phyloP scores from a whole-genome alignment of 2,113 vertebrate species.

The Melanostigma gelatinosum region DNA sequence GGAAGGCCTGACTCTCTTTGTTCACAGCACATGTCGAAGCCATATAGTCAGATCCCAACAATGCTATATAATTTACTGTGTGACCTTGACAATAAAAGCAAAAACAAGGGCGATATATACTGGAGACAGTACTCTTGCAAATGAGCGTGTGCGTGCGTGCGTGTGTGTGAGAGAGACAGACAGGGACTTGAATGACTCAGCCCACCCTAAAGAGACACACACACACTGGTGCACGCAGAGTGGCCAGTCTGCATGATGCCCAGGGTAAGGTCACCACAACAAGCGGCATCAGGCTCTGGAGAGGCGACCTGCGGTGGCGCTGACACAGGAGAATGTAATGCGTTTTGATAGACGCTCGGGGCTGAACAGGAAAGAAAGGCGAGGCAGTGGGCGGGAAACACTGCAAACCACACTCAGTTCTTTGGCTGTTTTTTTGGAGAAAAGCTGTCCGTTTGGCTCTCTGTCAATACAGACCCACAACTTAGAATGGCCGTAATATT shows the following conservation, averaged over 20 bases:
- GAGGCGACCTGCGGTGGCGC: background rate
- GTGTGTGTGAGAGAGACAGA: background rate
- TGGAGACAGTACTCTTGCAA: background rate
- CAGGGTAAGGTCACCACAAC: conserved; percentile 34
- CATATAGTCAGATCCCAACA: too few species aligned
- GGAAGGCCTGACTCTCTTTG: too few species aligned
- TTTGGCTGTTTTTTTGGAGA: conserved; percentile 23
- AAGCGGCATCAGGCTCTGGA: conserved; percentile 11
- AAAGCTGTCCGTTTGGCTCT: conserved; percentile 39
- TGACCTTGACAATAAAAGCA: conserved; percentile 8
- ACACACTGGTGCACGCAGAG: conserved; percentile 1
- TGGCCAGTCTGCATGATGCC: conserved; percentile 2
- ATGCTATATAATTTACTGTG: background rate
- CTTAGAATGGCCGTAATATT: background rate
- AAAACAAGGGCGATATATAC: background rate
- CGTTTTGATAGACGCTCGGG: conserved; percentile 49
- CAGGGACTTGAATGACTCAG: conserved; percentile 9
- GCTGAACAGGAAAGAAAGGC: conserved; percentile 27
- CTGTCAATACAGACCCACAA: conserved; percentile 3
- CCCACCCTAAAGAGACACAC: conserved; percentile 8
- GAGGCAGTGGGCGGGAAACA: conserved; percentile 10
- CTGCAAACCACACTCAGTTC: conserved; percentile 10
- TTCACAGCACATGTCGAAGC: too few species aligned
- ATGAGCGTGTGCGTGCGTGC: background rate
- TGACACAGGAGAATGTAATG: conserved; percentile 47